Evolutionary conservation across 2,797 vertebrate species (phyloP).

Genomic region (Psittacula echo): DNA sequence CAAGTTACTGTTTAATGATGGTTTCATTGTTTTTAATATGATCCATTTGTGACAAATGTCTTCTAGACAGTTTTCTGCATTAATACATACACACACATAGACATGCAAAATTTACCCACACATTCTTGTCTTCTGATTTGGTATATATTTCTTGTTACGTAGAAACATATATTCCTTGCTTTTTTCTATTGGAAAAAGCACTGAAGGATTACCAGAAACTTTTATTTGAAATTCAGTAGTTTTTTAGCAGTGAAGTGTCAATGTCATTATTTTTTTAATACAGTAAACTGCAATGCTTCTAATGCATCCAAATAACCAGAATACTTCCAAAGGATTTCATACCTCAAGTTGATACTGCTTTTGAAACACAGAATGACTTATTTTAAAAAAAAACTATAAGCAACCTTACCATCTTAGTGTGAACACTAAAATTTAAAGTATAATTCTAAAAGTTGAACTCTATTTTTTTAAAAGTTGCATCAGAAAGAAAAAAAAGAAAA

Average conservation of each 20-base stretch:
- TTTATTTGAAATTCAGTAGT: not conserved
- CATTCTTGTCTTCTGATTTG: not conserved
- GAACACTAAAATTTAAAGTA: not conserved
- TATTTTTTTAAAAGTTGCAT: not conserved
- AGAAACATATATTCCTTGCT: not conserved
- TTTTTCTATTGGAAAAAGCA: not conserved
- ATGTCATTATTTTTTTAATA: not conserved
- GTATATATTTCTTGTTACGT: not conserved
- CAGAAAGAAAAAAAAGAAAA: not conserved
- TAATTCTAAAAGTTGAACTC: not conserved
- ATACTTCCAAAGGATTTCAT: not conserved
- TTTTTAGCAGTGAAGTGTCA: not conserved
- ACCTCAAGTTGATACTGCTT: fast-evolving
- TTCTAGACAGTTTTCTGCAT: not conserved
- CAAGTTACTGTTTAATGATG: not conserved
- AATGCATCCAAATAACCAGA: not conserved
- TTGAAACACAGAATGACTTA: not conserved
- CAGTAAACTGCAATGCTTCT: not conserved
- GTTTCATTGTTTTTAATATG: not conserved
- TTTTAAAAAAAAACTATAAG: not conserved
- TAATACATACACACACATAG: not conserved
- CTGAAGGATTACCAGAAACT: not conserved
- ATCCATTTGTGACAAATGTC: not conserved
- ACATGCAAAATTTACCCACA: not conserved
- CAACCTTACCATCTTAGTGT: not conserved